These are phyloP conservation scores for Ctenosaura bakeri DNA, from an alignment of 2,797 vertebrate genomes.

Conservation along the genomic window DNA sequence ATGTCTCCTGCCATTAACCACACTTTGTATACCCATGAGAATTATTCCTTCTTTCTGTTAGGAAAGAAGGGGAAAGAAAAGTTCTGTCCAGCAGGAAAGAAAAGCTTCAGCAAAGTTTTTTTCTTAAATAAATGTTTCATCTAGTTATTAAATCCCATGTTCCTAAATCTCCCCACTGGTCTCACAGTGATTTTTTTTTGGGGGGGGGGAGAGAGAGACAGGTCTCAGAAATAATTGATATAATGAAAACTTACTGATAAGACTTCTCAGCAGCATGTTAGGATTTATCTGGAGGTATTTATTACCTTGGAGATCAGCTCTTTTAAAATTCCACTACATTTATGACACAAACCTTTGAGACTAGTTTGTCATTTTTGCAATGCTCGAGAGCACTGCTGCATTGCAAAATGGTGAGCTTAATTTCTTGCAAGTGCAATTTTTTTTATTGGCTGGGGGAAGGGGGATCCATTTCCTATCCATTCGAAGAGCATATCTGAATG, in stretches of 20 bases:
- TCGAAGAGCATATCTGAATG: slow-evolving; percentile 46
- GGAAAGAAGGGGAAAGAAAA: slow-evolving; percentile 2
- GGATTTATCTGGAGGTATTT: slow-evolving; percentile 81
- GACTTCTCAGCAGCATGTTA: slow-evolving; percentile 73
- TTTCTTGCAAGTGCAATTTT: slow-evolving; percentile 67
- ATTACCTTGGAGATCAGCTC: slow-evolving; percentile 78
- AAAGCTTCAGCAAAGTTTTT: no score
- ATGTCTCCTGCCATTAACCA: neutral
- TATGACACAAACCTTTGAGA: slow-evolving; percentile 77
- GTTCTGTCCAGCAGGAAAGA: no score
- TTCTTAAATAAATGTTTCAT: slow-evolving; percentile 55
- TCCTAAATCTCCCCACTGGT: slow-evolving; percentile 44
- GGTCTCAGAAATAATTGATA: slow-evolving; percentile 79
- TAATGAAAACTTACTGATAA: slow-evolving; percentile 77
- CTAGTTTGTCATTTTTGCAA: slow-evolving; percentile 68
- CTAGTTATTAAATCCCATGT: slow-evolving; percentile 72
- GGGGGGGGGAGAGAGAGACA: slow-evolving; percentile 46
- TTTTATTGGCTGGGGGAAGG: slow-evolving; percentile 1
- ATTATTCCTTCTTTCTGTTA: slow-evolving; percentile 61
- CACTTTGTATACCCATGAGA: slow-evolving; percentile 25
- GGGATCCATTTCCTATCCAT: slow-evolving; percentile 57
- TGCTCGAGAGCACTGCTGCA: slow-evolving; percentile 66
- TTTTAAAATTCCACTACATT: slow-evolving; percentile 81
- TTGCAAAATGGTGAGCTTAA: slow-evolving; percentile 66
- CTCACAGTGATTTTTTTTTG: neutral